Evolutionary conservation across 2,113 vertebrate genomes (phyloP), one percentile per base, ranked within the genome.

Genomic region (Gasterosteus aculeatus): DNA sequence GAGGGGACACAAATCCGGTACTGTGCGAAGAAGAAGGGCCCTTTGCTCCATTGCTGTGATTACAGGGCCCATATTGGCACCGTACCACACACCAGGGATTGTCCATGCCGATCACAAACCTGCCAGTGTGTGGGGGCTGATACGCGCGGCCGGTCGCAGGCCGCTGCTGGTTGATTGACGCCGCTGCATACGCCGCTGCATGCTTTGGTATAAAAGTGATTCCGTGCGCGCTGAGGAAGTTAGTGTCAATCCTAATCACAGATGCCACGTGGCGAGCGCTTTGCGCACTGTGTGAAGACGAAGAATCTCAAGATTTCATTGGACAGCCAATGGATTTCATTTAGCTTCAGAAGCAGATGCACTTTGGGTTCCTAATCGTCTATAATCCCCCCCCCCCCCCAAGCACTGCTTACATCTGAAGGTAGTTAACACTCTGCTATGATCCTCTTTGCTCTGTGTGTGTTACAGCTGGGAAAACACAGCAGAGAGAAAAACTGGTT

Each of bases 401-500:
- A 18, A 57, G 22, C 59, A 42, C 3, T 59, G 67, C 29, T 86
- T 72, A 60, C 51, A 76, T 74, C 75, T 85, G 54, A 87, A 80
- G 54, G 38, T 42, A 59, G 29, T 80, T 64, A 72, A 79, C 77
- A 53, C 69, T 77, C 59, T 54, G 46, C 61, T 77, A 60, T 60
- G 56, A 75, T 70, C 58, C 71, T 77, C 75, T 77, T 75, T 51
- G 49, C 77, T 77, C 74, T 65, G 66, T 81, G 71, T 83, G 77
- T 77, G 80, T 59, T 88, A 79, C 91, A 91, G 89, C 91, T 93
- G 90, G 78, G 86, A 78, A 88, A 92, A 92, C 90, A 87, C 77
- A 77, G 75, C 51, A 9, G 19, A 58, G 76, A 47, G 66, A 81
- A 66, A 70, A 77, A 74, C 59, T 57, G 39, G 66, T 69, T 67